Conservation (phyloP, 2,113 vertebrate species). For the Heliornis fulica region DNA sequence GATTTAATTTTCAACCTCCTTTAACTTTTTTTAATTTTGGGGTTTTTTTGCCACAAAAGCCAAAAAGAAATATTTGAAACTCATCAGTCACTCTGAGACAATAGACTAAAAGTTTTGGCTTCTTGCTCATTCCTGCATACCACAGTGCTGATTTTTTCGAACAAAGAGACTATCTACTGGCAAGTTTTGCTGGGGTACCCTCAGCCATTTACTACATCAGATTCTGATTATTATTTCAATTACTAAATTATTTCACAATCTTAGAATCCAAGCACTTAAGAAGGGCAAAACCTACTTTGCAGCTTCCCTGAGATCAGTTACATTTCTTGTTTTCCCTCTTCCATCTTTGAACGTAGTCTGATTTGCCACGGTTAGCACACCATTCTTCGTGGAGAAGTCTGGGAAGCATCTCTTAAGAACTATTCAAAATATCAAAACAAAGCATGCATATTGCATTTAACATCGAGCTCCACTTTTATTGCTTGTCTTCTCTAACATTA, state of each 20-base stretch:
- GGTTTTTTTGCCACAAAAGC: background rate
- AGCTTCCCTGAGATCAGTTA: conserved; percentile 84
- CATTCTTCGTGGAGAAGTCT: conserved; percentile 87
- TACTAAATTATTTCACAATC: background rate
- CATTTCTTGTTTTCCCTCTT: conserved; percentile 78
- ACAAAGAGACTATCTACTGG: background rate
- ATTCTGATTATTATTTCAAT: background rate
- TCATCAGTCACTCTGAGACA: background rate
- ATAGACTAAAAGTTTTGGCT: background rate
- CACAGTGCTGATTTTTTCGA: background rate
- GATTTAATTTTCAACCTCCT: background rate
- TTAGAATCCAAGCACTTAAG: background rate
- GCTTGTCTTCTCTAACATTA: background rate
- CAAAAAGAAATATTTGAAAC: background rate
- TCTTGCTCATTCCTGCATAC: background rate
- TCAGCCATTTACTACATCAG: background rate
- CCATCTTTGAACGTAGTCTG: conserved; percentile 86
- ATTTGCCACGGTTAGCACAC: conserved; percentile 84
- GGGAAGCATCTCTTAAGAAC: conserved; percentile 96
- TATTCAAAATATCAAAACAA: conserved; percentile 68
- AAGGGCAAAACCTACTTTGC: conserved; percentile 82
- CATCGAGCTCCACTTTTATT: background rate
- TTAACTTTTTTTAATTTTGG: background rate
- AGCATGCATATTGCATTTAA: background rate
- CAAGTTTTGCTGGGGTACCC: background rate